These are phyloP conservation scores for Naso thynnoides DNA, from an alignment of 2,797 vertebrate species.

Conservation along the genomic window DNA sequence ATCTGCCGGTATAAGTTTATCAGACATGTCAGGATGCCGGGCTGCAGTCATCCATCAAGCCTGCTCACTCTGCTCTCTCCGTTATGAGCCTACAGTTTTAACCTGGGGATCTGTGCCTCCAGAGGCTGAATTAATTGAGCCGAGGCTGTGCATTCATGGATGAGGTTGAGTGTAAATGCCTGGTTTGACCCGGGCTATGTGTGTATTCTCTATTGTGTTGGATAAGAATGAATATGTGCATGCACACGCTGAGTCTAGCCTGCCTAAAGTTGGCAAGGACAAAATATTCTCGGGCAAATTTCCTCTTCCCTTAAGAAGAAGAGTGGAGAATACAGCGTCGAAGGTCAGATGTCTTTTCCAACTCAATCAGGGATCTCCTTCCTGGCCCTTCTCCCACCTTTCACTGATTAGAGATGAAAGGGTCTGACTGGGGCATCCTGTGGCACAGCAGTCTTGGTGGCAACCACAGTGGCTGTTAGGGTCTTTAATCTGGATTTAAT, in stretches of 20 bases:
- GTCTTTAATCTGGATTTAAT: constrained; percentile 41
- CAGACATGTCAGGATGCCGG: constrained; percentile 68
- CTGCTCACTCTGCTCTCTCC: constrained; percentile 58
- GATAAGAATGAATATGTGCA: constrained; percentile 14
- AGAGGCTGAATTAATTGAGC: constrained; percentile 73
- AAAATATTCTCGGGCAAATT: constrained; percentile 69
- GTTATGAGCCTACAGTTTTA: constrained; percentile 68
- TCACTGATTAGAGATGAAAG: constrained; percentile 55
- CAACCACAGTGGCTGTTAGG: constrained; percentile 10
- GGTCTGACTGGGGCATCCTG: constrained; percentile 41
- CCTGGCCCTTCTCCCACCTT: constrained; percentile 19
- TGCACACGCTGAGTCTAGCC: constrained; percentile 31
- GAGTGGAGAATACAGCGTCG: background rate
- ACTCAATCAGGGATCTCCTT: constrained; percentile 51
- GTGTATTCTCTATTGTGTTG: constrained; percentile 46
- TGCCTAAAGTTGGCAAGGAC: constrained; percentile 49
- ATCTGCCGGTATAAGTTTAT: constrained; percentile 76
- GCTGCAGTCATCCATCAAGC: constrained; percentile 74
- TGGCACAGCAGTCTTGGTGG: constrained; percentile 27
- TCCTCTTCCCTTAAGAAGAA: constrained; percentile 68
- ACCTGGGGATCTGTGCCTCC: constrained; percentile 72
- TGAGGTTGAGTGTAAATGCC: constrained; percentile 66
- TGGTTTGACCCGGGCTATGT: constrained; percentile 62
- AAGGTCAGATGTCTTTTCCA: constrained; percentile 69
- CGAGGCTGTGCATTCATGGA: constrained; percentile 63